phyloP scores from a whole-genome alignment of 1,140 invertebrate genomes.

The Drosophila bocki region DNA sequence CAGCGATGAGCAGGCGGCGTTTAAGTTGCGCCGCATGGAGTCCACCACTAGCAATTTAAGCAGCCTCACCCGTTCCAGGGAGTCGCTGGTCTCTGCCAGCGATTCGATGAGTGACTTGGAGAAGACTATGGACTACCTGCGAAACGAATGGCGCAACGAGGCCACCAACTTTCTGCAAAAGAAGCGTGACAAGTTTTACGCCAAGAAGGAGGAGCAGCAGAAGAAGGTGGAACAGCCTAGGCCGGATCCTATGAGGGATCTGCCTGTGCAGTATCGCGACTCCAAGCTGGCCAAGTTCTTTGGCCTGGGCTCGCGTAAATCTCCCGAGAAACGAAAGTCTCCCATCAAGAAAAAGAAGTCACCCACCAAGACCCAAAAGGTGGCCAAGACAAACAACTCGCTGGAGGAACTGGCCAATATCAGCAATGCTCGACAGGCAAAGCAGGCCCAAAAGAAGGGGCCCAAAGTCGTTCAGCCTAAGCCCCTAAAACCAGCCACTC shows the following conservation, averaged over 20 bases:
- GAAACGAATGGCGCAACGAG: conserved; percentile 80
- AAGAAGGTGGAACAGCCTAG: conserved; percentile 34
- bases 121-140: conserved; percentile 80
- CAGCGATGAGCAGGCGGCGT: conserved; percentile 65
- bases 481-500: conserved; percentile 44
- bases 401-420: conserved; percentile 68
- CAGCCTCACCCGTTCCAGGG: conserved; percentile 68
- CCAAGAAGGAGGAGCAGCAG: conserved; percentile 58
- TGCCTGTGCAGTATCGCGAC: conserved; percentile 70
- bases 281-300: conserved; percentile 81
- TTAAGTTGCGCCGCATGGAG: conserved; percentile 80
- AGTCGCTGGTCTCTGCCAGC: conserved; percentile 60
- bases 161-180: conserved; percentile 81
- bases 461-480: conserved; percentile 20
- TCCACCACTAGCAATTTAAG: conserved; percentile 77
- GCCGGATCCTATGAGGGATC: conserved; percentile 20
- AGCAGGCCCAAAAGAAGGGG: conserved; percentile 41
- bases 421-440: conserved; percentile 54
- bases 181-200: conserved; percentile 76
- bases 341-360: conserved; percentile 65
- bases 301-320: conserved; percentile 59
- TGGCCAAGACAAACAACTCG: conserved; percentile 55
- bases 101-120: conserved; percentile 80
- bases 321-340: conserved; percentile 70
- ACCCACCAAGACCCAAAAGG: conserved; percentile 46